Percentiles rank a stretch among this genome's conserved stretches.
These are phyloP conservation scores for Halcyon chelicuti DNA, from an alignment of 2,797 vertebrate genomes.

Conservation along the genomic window DNA sequence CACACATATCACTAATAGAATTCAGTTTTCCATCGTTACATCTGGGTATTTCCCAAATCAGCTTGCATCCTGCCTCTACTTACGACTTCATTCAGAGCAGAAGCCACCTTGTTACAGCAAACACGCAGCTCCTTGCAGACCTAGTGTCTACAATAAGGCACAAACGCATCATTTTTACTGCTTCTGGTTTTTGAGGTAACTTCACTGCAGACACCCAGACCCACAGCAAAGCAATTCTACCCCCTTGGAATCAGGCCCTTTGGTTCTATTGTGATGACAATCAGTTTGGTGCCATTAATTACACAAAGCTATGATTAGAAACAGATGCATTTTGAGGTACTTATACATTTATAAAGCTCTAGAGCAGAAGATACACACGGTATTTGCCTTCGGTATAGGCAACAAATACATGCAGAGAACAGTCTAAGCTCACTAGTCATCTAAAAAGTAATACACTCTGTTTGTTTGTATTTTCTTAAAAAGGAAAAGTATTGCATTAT, in stretches of 20 bases:
- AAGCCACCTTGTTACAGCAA: neutral
- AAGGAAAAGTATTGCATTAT: constrained; percentile 66
- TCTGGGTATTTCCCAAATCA: neutral
- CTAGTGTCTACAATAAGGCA: neutral
- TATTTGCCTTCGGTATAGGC: neutral
- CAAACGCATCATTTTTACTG: neutral
- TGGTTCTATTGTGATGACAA: neutral
- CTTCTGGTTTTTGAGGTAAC: neutral
- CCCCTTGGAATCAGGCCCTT: neutral
- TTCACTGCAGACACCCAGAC: neutral
- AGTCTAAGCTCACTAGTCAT: constrained; percentile 19
- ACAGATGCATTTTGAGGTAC: constrained; percentile 20
- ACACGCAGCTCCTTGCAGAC: neutral
- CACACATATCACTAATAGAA: neutral
- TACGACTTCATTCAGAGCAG: neutral
- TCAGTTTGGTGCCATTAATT: constrained; percentile 8
- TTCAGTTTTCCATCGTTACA: neutral
- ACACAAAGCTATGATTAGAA: constrained; percentile 8
- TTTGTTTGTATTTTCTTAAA: constrained; percentile 65
- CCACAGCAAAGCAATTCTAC: neutral
- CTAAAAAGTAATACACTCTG: constrained; percentile 61
- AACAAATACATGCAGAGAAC: neutral
- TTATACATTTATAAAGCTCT: constrained; percentile 75
- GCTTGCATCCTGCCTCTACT: neutral
- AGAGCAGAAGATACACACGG: constrained; percentile 32